Base-by-base conservation (phyloP, 2,888 invertebrate species). In the Parnassius smintheus region DNA sequence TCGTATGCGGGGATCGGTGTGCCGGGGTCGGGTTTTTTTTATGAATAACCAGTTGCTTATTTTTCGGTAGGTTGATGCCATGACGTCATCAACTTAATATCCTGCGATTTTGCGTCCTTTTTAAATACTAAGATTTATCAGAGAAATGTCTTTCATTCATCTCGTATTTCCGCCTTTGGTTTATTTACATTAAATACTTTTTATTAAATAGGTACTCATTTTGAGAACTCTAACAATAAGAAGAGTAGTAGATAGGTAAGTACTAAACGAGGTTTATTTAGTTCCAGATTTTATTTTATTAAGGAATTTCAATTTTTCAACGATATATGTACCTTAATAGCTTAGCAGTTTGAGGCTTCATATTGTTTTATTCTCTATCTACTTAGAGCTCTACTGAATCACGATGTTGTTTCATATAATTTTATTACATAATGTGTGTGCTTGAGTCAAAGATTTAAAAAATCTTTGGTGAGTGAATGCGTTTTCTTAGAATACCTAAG, bases 11-110 rank as follows among this genome's bases (percentile, higher is more conserved):
- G 35, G 1, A 35, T 56, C 62, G 62, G 62, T 49, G 56, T 62
- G 42, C 65, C 4, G 25, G 65, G 62, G 67, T 51, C 63, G 66
- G 62, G 65, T 70, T 74, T 73, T 76, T 75, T 72, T 76, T 69
- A 68, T 68, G 65, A 64, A 72, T 75, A 80, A 75, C 80, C 79
- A 78, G 78, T 80, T 77, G 74, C 74, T 74, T 75, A 69, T 69
- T 76, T 75, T 76, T 74, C 73, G 72, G 75, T 75, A 72, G 75
- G 75, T 77, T 75, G 77, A 70, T 62, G 64, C 72, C 64, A 65
- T 88, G 86, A 88, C 86, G 86, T 86, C 88, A 88, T 65, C 74
- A 68, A 64, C 46, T 48, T 48, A 48, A 73, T 77, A 79, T 80
- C 77, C 73, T 69, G 66, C 67, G 67, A 65, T 70, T 73, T 75